A percentile compares a stretch with the other conserved stretches of the same genome.
phyloP scores from a whole-genome alignment of 2,888 invertebrate genomes.

The Tachina fera region DNA sequence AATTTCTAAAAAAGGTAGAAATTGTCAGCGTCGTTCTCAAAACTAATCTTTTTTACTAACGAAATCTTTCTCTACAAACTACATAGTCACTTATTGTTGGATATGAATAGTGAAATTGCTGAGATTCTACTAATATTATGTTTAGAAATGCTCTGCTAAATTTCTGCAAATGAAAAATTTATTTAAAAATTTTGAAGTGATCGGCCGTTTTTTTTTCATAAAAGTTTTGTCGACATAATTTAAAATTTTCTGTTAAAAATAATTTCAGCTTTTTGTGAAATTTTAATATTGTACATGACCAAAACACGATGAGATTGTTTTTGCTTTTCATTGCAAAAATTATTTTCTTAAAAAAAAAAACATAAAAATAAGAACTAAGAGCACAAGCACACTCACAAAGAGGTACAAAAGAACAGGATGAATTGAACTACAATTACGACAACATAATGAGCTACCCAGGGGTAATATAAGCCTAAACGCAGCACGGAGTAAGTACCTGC shows the following conservation, averaged over 20 bases:
- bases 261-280: slow-evolving; percentile 37
- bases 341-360: slow-evolving; percentile 50
- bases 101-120: no score
- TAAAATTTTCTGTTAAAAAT: not conserved
- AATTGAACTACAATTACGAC: not conserved
- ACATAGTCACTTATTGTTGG: no score
- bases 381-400: not conserved
- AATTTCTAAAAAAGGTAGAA: no score
- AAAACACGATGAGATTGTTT: slow-evolving; percentile 47
- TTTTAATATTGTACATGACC: slow-evolving; percentile 62
- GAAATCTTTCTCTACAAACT: no score
- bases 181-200: not conserved
- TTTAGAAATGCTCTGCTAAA: not conserved
- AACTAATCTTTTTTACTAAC: no score
- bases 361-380: slow-evolving; percentile 18
- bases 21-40: no score
- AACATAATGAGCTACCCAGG: not conserved
- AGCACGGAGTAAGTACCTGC: no score
- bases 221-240: slow-evolving; percentile 21
- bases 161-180: not conserved
- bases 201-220: slow-evolving; percentile 3
- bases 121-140: no score
- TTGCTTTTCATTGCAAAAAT: slow-evolving; percentile 25
- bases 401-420: not conserved
- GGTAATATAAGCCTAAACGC: no score